A percentile compares a stretch with the other conserved stretches of the same genome.
Evolutionary conservation across 1,140 invertebrate species (phyloP).

Genomic region (Doryteuthis pealeii): DNA sequence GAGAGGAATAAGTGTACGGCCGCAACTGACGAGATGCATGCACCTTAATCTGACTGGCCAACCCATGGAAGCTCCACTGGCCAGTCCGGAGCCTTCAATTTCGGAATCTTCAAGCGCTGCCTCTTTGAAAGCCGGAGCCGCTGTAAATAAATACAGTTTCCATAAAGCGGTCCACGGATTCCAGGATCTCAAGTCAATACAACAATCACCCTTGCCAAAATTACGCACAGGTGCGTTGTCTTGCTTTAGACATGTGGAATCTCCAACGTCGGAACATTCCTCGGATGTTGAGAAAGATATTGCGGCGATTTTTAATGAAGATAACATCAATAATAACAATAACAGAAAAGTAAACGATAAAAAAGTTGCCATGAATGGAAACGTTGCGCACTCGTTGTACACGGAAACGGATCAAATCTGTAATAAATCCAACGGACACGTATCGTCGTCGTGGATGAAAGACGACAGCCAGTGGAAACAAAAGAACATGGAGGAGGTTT

Average conservation of each 20-base stretch:
- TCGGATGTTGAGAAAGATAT: background rate
- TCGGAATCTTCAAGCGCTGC: conserved; percentile 73
- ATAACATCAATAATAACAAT: conserved; percentile 13
- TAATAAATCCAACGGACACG: conserved; percentile 2
- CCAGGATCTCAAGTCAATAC: conserved; percentile 29
- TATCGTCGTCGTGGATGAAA: background rate
- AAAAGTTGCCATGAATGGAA: conserved; percentile 7
- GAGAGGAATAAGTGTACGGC: background rate
- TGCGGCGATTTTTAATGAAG: background rate
- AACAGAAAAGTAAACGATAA: background rate
- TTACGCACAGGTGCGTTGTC: background rate
- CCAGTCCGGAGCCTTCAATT: conserved; percentile 77
- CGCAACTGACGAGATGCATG: background rate
- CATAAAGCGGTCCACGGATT: conserved; percentile 30
- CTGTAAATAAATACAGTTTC: conserved; percentile 26
- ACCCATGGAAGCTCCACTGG: conserved; percentile 70
- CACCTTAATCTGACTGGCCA: conserved; percentile 22
- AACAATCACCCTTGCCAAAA: conserved; percentile 32
- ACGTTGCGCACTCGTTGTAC: background rate
- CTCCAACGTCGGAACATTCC: background rate
- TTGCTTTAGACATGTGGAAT: background rate
- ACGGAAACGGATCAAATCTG: background rate
- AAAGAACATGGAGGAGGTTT: background rate
- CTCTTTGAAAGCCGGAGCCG: conserved; percentile 36
- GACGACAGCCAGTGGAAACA: background rate